Base-by-base conservation (phyloP, 2,113 vertebrate genomes). In the Sceloporus undulatus region DNA sequence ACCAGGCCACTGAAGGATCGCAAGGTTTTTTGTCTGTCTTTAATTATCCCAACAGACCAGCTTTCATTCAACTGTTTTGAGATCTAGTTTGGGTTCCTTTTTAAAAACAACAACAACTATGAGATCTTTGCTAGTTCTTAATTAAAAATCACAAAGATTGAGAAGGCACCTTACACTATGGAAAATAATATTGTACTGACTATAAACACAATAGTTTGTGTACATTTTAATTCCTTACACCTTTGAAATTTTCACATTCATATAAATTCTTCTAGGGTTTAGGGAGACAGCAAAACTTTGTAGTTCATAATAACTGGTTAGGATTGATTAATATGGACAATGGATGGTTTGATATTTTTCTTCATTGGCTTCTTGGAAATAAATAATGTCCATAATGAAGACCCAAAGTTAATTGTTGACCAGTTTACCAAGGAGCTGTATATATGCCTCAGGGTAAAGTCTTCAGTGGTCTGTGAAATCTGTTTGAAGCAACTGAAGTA, bases 1-100 rank as follows among this genome's bases (percentile, higher is more conserved):
- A 93, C 94, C 93, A 85, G 74, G 0, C 0, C 89, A 93, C 79
- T 3, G 87, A 85, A 89, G 90, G 88, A 94, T 95, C 93, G 91
- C 93, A 89, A 88, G 89, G 59, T 88, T 92, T 82, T 93, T 8
- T 0, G 91, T 96, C 93, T 94, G 92, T 91, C 56, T 5, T 90
- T 92, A 95, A 94, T 95, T 94, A 89, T 21, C 0, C 52, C 88
- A 88, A 87, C 88, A 65, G 73, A 70, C 66, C 48, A 82, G 91
- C 93, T 92, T 91, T 90, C 81, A 86, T 92, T 88, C 91, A 95
- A 95, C 93, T 91, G 91, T 92, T 94, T 92, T 92, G 92, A 94
- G 92, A 94, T 83, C 11, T 38, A 68, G 14, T 38, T 70, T 70
- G 13, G 21, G 21, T 75, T 25, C 19, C 90, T 91, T 88, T 94